Evolutionary conservation across 2,888 invertebrate species (phyloP).

Genomic region (Axea sp.): DNA sequence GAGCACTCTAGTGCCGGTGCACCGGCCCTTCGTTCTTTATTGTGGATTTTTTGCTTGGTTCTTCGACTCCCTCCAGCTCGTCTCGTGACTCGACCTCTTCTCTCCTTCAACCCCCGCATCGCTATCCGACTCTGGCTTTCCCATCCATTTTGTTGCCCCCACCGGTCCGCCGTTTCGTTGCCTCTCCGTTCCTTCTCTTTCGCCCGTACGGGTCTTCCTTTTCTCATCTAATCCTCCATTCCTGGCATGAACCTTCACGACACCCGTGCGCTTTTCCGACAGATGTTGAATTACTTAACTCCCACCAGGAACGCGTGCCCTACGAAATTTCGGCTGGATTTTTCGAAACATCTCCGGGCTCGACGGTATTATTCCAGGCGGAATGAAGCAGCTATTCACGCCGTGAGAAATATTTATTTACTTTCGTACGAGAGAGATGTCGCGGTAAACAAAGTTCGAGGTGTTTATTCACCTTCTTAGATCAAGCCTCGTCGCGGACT

Average conservation of each 20-base stretch:
- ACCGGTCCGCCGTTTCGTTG: conserved; percentile 34
- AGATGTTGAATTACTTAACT: conserved; percentile 61
- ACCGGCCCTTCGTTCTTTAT: conserved; percentile 67
- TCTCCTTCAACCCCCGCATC: conserved; percentile 63
- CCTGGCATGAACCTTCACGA: conserved; percentile 45
- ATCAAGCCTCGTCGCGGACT: no score
- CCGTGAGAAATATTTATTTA: conserved; percentile 18
- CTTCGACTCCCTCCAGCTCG: conserved; percentile 66
- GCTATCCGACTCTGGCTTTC: conserved; percentile 60
- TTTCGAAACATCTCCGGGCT: conserved; percentile 27
- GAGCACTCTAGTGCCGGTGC: conserved; percentile 59
- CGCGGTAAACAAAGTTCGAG: no score
- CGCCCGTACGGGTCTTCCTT: conserved; percentile 12
- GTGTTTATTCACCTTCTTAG: no score
- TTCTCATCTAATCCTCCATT: conserved; percentile 50
- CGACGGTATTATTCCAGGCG: conserved; percentile 3
- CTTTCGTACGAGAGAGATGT: neutral
- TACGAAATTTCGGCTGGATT: conserved; percentile 35
- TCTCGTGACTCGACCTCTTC: conserved; percentile 62
- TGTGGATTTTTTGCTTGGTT: conserved; percentile 65
- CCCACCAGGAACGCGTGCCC: conserved; percentile 41
- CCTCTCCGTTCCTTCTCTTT: conserved; percentile 30
- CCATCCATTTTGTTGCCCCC: conserved; percentile 61
- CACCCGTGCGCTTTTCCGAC: conserved; percentile 60
- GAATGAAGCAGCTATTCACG: neutral